phyloP scores from a whole-genome alignment of 2,888 invertebrate species.

The Stenodera caucasica region DNA sequence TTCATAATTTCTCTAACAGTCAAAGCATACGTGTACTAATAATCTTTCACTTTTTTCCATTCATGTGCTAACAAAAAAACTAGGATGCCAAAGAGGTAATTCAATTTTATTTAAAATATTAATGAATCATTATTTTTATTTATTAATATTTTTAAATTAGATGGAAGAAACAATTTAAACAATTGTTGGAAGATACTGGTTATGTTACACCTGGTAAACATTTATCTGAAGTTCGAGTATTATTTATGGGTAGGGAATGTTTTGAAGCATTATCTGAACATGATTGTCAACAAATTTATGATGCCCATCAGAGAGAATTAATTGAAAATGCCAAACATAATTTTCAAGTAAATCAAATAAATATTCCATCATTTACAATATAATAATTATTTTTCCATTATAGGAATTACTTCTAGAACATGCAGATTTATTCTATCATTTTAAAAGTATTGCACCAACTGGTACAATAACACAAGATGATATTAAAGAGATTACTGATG shows the following conservation, averaged over 20 bases:
- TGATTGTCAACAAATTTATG: slow-evolving; percentile 91
- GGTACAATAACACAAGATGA: slow-evolving; percentile 93
- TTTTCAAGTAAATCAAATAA: slow-evolving; percentile 66
- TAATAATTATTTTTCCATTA: slow-evolving; percentile 28
- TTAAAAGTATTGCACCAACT: slow-evolving; percentile 85
- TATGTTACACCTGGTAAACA: slow-evolving; percentile 96
- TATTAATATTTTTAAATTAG: slow-evolving; percentile 56
- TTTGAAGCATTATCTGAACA: slow-evolving; percentile 89
- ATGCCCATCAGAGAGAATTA: slow-evolving; percentile 88
- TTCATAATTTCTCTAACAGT: neutral
- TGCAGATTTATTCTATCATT: slow-evolving; percentile 90
- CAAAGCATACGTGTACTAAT: slow-evolving; percentile 18
- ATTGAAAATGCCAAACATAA: slow-evolving; percentile 88
- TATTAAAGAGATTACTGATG: slow-evolving; percentile 89
- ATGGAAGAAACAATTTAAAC: slow-evolving; percentile 93
- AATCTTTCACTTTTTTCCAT: slow-evolving; percentile 23
- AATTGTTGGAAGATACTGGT: slow-evolving; percentile 88
- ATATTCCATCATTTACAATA: neutral
- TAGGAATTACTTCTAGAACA: slow-evolving; percentile 89
- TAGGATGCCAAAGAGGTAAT: slow-evolving; percentile 62
- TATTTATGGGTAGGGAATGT: slow-evolving; percentile 93
- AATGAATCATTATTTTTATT: slow-evolving; percentile 8
- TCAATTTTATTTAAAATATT: slow-evolving; percentile 3
- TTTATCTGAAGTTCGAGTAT: slow-evolving; percentile 83
- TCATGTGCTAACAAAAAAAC: slow-evolving; percentile 34